Conservation (phyloP, 2,113 vertebrate genomes). For the Oreotrochilus melanogaster region DNA sequence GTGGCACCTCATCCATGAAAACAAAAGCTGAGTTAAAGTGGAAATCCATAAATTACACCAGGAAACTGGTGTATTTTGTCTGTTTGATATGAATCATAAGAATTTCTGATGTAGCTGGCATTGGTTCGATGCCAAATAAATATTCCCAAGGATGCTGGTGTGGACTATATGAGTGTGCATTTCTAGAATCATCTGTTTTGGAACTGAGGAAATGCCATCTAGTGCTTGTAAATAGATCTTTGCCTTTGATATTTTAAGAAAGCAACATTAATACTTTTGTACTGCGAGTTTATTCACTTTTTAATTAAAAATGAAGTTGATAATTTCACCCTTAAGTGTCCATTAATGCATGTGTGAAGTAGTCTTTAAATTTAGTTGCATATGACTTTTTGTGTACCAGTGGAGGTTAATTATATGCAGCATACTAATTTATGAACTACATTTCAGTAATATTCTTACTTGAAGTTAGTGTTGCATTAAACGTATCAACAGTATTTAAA, state of each 20-base stretch:
- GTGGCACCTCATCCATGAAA: background rate
- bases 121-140: background rate
- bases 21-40: background rate
- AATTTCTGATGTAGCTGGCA: background rate
- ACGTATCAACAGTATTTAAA: background rate
- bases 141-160: background rate
- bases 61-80: background rate
- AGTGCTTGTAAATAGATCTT: background rate
- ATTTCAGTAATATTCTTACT: background rate
- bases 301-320: background rate
- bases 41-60: background rate
- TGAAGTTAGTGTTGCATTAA: background rate
- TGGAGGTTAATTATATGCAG: background rate
- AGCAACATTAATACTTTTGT: background rate
- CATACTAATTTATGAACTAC: background rate
- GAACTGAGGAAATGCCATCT: background rate
- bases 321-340: background rate
- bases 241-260: background rate
- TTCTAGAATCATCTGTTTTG: background rate
- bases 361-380: background rate
- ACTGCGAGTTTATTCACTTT: background rate
- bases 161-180: background rate
- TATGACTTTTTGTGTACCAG: background rate
- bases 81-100: background rate
- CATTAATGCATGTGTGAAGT: background rate